Percentiles rank a stretch among this genome's conserved stretches.
Conservation (phyloP, 2,888 invertebrate genomes). For the Dinocampus coccinellae region DNA sequence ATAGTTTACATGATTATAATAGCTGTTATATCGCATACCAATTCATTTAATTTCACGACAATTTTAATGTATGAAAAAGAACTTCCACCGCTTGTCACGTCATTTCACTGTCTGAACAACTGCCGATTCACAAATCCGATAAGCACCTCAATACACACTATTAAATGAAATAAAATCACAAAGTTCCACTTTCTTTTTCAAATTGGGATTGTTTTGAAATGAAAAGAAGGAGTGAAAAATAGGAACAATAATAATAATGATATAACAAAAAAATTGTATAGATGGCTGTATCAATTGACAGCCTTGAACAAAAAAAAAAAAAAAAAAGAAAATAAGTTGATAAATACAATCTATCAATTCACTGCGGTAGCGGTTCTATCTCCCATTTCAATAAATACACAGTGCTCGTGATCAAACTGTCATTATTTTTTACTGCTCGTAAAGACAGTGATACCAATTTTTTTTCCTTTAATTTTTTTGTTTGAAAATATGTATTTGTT, state of each 20-base stretch:
- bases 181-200: not conserved
- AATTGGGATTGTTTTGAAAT: not conserved
- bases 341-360: not conserved
- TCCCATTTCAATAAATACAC: too few species aligned
- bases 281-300: constrained; percentile 33
- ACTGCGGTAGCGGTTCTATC: too few species aligned
- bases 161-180: not conserved
- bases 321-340: constrained; percentile 53
- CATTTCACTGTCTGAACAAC: not conserved
- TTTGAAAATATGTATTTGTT: constrained; percentile 52
- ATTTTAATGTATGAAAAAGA: not conserved
- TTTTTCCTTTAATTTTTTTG: too few species aligned
- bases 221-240: not conserved
- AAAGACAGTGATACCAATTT: too few species aligned
- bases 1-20: not conserved
- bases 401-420: too few species aligned
- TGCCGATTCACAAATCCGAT: not conserved
- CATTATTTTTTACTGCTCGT: too few species aligned
- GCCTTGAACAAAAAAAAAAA: constrained; percentile 53
- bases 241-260: not conserved
- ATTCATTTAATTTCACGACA: not conserved
- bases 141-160: not conserved
- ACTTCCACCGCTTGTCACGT: not conserved
- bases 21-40: not conserved
- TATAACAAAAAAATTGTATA: not conserved